phyloP scores from a whole-genome alignment of 2,797 vertebrate species.

The Ctenosaura bakeri region DNA sequence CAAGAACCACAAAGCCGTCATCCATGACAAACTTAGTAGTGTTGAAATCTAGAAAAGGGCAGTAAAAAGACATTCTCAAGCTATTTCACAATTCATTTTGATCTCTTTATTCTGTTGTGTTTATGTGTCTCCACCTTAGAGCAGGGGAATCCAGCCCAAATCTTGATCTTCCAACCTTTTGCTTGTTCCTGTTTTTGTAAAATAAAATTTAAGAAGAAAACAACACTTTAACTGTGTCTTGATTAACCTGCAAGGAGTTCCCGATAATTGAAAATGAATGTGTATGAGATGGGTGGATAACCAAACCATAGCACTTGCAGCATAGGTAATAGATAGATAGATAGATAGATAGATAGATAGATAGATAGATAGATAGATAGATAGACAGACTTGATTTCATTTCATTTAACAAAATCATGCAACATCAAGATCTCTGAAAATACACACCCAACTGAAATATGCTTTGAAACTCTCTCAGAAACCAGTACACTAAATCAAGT shows the following conservation, averaged over 20 bases:
- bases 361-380: too few species aligned
- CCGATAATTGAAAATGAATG: slow-evolving; percentile 52
- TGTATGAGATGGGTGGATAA: slow-evolving; percentile 18
- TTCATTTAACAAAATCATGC: background rate
- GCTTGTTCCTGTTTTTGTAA: slow-evolving; percentile 35
- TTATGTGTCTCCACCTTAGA: slow-evolving; percentile 57
- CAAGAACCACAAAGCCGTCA: slow-evolving; percentile 69
- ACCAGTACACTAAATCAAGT: background rate
- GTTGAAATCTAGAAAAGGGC: slow-evolving; percentile 69
- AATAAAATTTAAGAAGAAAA: slow-evolving; percentile 15
- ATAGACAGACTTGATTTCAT: background rate
- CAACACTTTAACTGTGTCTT: slow-evolving; percentile 37
- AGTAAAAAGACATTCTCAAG: slow-evolving; percentile 58
- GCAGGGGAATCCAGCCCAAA: slow-evolving; percentile 47
- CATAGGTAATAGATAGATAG: background rate
- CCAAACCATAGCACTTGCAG: slow-evolving; percentile 1
- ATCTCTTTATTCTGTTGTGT: slow-evolving; percentile 45
- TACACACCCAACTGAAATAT: slow-evolving; percentile 21
- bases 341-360: too few species aligned
- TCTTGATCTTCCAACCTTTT: slow-evolving; percentile 27
- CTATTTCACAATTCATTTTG: slow-evolving; percentile 67
- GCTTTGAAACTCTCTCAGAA: background rate
- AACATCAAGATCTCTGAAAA: too few species aligned
- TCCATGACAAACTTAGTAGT: slow-evolving; percentile 56
- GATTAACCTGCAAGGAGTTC: slow-evolving; percentile 25